Evolutionary conservation across 2,113 vertebrate genomes (phyloP).

Genomic region (Spea multiplicata): DNA sequence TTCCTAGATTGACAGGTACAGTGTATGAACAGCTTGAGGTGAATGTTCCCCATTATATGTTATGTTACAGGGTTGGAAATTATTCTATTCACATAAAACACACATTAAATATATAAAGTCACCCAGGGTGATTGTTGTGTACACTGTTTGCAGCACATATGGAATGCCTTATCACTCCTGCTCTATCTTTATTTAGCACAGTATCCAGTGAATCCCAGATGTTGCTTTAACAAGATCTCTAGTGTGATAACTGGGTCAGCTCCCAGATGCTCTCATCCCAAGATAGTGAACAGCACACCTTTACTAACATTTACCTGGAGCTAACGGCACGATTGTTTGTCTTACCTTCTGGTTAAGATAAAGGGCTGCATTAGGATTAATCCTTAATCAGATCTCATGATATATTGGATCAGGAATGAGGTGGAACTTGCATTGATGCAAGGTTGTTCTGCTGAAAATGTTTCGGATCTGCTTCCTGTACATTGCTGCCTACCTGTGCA

Average conservation of each 20-base stretch:
- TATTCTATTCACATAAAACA: too few relatives aligned
- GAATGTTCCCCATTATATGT: too few relatives aligned
- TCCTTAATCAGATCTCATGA: conserved; percentile 62
- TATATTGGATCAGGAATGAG: conserved; percentile 60
- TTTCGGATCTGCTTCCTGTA: conserved; percentile 54
- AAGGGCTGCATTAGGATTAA: conserved; percentile 65
- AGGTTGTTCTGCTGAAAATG: conserved; percentile 58
- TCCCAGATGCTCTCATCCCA: conserved; percentile 23
- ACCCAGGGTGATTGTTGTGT: too few relatives aligned
- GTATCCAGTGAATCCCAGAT: not conserved
- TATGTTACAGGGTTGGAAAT: too few relatives aligned
- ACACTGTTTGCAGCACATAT: not conserved
- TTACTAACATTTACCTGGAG: conserved; percentile 68
- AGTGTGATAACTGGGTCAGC: not conserved
- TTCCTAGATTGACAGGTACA: too few relatives aligned
- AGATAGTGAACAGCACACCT: not conserved
- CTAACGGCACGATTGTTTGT: conserved; percentile 63
- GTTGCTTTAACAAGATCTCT: not conserved
- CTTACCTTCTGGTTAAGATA: conserved; percentile 55
- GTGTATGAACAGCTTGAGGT: too few relatives aligned
- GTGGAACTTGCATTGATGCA: conserved; percentile 36
- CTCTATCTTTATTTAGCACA: not conserved
- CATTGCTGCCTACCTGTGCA: conserved; percentile 50
- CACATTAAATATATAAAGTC: too few relatives aligned
- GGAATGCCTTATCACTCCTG: not conserved